A percentile compares a stretch with the other conserved stretches of the same genome.
These are phyloP conservation scores for Phrynosoma platyrhinos DNA, from an alignment of 2,113 vertebrate species.

Conservation along the genomic window DNA sequence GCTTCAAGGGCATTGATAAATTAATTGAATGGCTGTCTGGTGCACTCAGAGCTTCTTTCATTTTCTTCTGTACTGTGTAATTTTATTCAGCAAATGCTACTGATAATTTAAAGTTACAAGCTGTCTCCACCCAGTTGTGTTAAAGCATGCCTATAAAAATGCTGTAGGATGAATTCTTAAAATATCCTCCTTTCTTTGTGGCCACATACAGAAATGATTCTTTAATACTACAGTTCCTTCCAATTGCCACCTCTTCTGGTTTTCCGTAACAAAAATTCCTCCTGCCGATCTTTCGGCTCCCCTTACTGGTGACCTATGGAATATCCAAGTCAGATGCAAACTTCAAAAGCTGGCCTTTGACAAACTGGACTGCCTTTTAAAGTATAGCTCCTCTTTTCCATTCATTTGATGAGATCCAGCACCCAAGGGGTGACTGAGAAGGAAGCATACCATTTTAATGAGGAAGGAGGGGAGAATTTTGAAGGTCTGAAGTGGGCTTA, in stretches of 20 bases:
- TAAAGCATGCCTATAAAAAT: not conserved
- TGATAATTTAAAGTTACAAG: not conserved
- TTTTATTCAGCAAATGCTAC: not conserved
- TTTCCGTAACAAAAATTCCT: not conserved
- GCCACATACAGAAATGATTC: not conserved
- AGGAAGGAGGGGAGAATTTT: not conserved
- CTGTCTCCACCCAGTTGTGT: not conserved
- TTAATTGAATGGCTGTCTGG: not conserved
- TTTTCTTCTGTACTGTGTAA: not conserved
- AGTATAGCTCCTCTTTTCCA: not conserved
- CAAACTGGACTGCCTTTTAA: not conserved
- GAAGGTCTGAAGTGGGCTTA: not conserved
- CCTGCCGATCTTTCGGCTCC: not conserved
- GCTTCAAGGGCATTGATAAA: conserved; percentile 11
- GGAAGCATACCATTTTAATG: not conserved
- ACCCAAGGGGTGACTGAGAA: not conserved
- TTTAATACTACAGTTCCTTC: not conserved
- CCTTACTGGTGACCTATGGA: not conserved
- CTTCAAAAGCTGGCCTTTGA: not conserved
- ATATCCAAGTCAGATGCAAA: not conserved
- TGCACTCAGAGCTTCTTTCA: not conserved
- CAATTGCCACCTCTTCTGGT: not conserved
- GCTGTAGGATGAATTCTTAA: not conserved
- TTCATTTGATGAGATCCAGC: not conserved
- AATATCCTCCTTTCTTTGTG: not conserved